Evolutionary conservation across 2,113 vertebrate species (phyloP), one percentile per base, ranked within the genome.

Genomic region (Pungitius pungitius): DNA sequence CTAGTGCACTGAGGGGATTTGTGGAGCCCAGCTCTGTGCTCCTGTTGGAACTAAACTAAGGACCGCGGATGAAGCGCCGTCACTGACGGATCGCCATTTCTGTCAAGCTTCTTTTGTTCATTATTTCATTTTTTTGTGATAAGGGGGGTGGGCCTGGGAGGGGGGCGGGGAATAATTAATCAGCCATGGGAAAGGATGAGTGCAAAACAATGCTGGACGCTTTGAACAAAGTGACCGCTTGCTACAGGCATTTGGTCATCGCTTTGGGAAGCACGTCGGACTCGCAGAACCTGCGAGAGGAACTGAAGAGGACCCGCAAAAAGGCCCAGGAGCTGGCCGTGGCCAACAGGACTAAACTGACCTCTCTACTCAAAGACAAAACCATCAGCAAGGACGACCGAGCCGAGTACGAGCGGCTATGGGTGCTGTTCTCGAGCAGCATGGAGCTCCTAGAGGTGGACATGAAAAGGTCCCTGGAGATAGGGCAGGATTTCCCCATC

Each of bases 351-450:
- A 94, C 92, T 83, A 94, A 92, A 84, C 94, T 99, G 63, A 98
- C 97, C 6, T 82, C 93, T 17, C 90, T 95, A 26, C 92, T 99
- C 40, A 96, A 95, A 84, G 96, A 98, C 90, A 95, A 94, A 78
- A 86, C 40, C 69, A 89, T 96, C 85, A 94, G 92, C 77, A 93
- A 94, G 11, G 96, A 98, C 45, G 97, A 99, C 69, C 95, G 95
- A 47, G 86, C 91, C 2, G 98, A 99, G 87, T 96, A 98, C 43
- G 97, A 99, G 93, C 94, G 97, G 55, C 94, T 99, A 22, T 99
- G 98, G 98, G 98, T 98, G 75, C 90, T 97, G n/a, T 99, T 99
- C 83, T 95, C 96, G 8, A 96, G 96, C 88, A 97, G 96, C 92
- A 92, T 99, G 94, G 98, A 99, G 80, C 92, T 98, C 61, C 90